A percentile compares a stretch with the other conserved stretches of the same genome.
Conservation (phyloP, 2,113 vertebrate genomes). For the Pongo abelii region DNA sequence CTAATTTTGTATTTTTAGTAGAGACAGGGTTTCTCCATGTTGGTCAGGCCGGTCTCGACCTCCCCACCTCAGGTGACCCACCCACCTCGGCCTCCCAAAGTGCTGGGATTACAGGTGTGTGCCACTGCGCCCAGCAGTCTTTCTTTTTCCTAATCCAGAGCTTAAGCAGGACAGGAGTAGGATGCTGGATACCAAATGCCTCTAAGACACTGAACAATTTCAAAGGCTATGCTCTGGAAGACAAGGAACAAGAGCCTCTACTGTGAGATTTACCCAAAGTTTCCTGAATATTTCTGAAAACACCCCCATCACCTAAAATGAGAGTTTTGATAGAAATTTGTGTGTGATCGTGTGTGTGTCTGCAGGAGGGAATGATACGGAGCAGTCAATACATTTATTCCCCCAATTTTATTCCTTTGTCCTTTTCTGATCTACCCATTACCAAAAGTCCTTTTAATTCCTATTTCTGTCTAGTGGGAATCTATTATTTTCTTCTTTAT, state of each 20-base stretch:
- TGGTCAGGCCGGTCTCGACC: too few species aligned
- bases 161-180: not conserved
- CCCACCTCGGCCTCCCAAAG: too few species aligned
- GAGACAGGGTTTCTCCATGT: too few species aligned
- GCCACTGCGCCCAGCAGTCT: too few species aligned
- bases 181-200: not conserved
- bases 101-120: too few species aligned
- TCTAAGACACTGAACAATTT: not conserved
- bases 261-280: accelerated
- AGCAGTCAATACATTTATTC: not conserved
- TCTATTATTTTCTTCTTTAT: not conserved
- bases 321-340: not conserved
- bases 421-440: accelerated
- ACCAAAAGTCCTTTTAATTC: not conserved
- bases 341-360: not conserved
- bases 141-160: not conserved
- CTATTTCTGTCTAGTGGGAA: not conserved
- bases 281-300: not conserved
- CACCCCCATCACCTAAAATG: not conserved
- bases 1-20: too few species aligned
- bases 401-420: not conserved
- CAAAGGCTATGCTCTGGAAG: not conserved
- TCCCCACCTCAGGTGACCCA: too few species aligned
- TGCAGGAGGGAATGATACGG: too few species aligned
- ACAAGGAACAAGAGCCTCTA: not conserved